Evolutionary conservation across 2,113 vertebrate species (phyloP).

Genomic region (Zosterops pallidus): DNA sequence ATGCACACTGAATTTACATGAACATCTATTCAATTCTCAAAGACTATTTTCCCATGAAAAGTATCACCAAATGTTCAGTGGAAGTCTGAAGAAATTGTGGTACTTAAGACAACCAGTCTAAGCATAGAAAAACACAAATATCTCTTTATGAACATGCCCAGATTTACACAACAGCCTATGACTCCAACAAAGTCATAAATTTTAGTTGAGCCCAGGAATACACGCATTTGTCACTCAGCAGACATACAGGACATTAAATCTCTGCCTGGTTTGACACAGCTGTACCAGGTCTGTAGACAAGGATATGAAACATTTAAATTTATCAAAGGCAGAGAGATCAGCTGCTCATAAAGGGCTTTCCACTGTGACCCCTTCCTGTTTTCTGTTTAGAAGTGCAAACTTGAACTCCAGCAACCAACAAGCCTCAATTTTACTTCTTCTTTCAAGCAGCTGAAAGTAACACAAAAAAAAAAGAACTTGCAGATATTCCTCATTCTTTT

Average conservation of each 20-base stretch:
- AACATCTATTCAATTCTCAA: background rate
- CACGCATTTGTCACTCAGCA: background rate
- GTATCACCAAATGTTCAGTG: background rate
- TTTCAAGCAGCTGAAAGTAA: constrained; percentile 59
- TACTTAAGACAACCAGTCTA: background rate
- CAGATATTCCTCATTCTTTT: background rate
- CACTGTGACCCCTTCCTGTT: constrained; percentile 73
- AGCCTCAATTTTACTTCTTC: constrained; percentile 74
- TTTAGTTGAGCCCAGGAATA: background rate
- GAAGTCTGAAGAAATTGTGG: background rate
- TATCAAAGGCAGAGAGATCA: constrained; percentile 10
- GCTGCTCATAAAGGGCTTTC: constrained; percentile 60
- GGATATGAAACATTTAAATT: constrained; percentile 36
- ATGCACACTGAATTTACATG: background rate
- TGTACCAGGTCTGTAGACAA: background rate
- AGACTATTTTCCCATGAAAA: background rate
- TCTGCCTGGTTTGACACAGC: background rate
- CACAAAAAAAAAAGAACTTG: background rate
- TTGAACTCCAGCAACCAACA: constrained; percentile 35
- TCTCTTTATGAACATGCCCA: background rate
- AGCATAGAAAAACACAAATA: background rate
- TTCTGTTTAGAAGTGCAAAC: constrained; percentile 54
- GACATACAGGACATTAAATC: background rate
- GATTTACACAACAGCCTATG: background rate
- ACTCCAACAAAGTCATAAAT: background rate